Conservation (phyloP, 2,113 vertebrate genomes). For the Rhinopomastus cyanomelas region DNA sequence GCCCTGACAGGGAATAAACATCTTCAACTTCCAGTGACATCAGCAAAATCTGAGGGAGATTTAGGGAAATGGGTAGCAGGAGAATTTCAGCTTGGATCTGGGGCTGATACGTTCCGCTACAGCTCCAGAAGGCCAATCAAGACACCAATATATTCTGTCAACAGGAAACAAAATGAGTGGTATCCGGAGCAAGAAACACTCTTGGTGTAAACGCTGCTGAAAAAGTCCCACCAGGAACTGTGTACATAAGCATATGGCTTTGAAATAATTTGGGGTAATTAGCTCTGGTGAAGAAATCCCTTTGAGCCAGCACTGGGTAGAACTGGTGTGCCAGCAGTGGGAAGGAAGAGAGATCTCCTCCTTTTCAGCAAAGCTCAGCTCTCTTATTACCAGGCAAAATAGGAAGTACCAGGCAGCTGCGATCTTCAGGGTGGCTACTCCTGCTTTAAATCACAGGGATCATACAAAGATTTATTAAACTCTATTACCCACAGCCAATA, state of each 20-base stretch:
- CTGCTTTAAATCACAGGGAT: not conserved
- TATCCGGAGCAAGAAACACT: not conserved
- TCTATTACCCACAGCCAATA: not conserved
- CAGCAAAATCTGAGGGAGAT: not conserved
- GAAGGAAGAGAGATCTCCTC: not conserved
- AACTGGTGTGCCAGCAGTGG: not conserved
- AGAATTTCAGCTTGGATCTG: not conserved
- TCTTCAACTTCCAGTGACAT: not conserved
- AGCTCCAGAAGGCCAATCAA: not conserved
- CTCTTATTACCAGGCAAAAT: not conserved
- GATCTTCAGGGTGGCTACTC: not conserved
- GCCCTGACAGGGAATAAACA: not conserved
- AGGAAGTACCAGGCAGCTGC: not conserved
- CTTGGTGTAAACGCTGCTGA: not conserved
- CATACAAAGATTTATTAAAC: not conserved
- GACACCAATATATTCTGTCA: not conserved
- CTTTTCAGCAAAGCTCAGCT: not conserved
- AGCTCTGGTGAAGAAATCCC: not conserved
- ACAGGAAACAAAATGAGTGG: not conserved
- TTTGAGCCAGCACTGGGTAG: not conserved
- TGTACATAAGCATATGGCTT: not conserved
- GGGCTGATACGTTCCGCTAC: not conserved
- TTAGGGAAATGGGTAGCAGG: not conserved
- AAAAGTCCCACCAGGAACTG: not conserved
- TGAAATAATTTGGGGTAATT: conserved; percentile 2